These are phyloP conservation scores for Mesoclemmys tuberculata DNA, from an alignment of 2,113 vertebrate species.

Conservation along the genomic window DNA sequence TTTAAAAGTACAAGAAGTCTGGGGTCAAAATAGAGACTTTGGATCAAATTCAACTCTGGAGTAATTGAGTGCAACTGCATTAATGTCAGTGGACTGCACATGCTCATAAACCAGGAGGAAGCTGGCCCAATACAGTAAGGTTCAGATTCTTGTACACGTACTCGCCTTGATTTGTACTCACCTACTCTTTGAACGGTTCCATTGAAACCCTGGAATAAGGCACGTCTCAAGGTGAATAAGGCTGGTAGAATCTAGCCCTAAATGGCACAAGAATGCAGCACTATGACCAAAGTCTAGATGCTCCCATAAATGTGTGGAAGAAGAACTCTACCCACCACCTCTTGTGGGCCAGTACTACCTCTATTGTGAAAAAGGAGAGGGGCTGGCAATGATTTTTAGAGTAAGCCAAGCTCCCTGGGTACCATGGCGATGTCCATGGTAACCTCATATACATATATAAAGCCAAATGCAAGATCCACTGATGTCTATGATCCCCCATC, in stretches of 20 bases:
- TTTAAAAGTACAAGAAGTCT: neutral
- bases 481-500: neutral
- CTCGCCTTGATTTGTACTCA: neutral
- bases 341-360: neutral
- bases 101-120: no score
- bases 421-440: neutral
- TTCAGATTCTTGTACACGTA: neutral
- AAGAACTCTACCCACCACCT: neutral
- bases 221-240: neutral
- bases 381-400: neutral
- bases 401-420: neutral
- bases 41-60: neutral
- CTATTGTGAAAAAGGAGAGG: neutral
- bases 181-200: neutral
- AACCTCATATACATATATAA: no score
- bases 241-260: neutral
- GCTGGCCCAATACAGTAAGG: neutral
- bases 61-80: neutral
- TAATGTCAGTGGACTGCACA: neutral
- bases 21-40: neutral
- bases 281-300: neutral
- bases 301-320: neutral
- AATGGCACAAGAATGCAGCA: neutral
- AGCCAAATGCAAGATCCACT: neutral
- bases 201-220: neutral